phyloP scores from a whole-genome alignment of 2,888 invertebrate genomes.

The Pammene aurita region DNA sequence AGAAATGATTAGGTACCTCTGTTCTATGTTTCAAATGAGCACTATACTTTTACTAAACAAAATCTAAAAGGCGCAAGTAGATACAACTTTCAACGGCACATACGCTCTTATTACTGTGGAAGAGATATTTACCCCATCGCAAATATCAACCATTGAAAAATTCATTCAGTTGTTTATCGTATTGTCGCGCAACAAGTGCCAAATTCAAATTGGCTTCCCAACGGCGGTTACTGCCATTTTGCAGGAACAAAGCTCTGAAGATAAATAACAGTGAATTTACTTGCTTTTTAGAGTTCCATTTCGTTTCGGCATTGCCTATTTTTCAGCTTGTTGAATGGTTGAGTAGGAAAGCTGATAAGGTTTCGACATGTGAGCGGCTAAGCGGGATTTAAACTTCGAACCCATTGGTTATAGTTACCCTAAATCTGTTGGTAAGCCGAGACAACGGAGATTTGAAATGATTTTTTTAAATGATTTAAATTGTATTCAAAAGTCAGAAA shows the following conservation, averaged over 20 bases:
- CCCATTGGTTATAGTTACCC: neutral
- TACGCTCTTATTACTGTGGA: neutral
- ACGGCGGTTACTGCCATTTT: too few relatives aligned
- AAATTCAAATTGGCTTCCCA: too few relatives aligned
- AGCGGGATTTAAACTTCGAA: neutral
- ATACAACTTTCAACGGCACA: neutral
- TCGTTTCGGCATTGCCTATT: conserved; percentile 3
- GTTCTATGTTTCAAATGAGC: conserved; percentile 1
- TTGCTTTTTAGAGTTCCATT: conserved; percentile 21
- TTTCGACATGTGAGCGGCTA: neutral
- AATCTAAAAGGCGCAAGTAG: neutral
- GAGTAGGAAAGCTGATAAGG: conserved; percentile 1
- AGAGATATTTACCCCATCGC: neutral
- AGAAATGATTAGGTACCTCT: too few relatives aligned
- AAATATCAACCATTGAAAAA: too few relatives aligned
- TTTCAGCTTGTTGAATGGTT: conserved; percentile 1
- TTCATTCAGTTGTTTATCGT: too few relatives aligned
- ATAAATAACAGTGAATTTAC: conserved; percentile 21
- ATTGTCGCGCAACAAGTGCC: too few relatives aligned
- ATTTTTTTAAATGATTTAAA: too few relatives aligned
- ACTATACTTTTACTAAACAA: neutral
- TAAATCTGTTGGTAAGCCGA: neutral
- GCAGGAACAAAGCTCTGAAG: neutral
- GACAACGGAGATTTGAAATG: neutral
- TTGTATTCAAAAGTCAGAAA: too few relatives aligned